Conservation (phyloP, 2,113 vertebrate species). For the Manacus vitellinus region DNA sequence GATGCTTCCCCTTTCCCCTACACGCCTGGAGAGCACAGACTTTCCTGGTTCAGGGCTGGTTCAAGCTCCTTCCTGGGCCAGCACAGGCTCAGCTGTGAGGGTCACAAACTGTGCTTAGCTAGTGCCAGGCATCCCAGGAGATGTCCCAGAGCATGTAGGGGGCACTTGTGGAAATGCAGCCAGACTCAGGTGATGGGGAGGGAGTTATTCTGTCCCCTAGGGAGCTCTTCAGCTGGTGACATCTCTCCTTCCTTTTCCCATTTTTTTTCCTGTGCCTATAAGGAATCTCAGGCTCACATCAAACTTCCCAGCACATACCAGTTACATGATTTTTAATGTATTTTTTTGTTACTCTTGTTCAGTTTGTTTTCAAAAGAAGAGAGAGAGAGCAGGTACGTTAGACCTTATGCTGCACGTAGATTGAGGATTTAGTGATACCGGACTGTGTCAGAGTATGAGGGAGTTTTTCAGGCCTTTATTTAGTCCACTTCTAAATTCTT, state of each 20-base stretch:
- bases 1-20: neutral
- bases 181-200: neutral
- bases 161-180: neutral
- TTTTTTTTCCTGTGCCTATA: neutral
- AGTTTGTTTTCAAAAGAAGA: neutral
- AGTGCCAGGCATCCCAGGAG: neutral
- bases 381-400: neutral
- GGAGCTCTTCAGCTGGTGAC: neutral
- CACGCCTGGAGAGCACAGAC: accelerated
- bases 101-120: neutral
- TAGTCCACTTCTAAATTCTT: neutral
- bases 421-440: neutral
- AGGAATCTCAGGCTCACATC: neutral
- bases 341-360: neutral
- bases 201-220: neutral
- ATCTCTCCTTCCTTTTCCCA: neutral
- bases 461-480: neutral
- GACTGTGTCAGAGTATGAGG: neutral
- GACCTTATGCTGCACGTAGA: neutral
- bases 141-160: neutral
- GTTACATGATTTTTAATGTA: neutral
- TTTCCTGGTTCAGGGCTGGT: neutral
- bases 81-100: neutral
- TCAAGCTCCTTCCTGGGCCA: neutral
- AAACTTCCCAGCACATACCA: neutral